Conservation (phyloP, 1,140 invertebrate species). For the Neodiprion lecontei region DNA sequence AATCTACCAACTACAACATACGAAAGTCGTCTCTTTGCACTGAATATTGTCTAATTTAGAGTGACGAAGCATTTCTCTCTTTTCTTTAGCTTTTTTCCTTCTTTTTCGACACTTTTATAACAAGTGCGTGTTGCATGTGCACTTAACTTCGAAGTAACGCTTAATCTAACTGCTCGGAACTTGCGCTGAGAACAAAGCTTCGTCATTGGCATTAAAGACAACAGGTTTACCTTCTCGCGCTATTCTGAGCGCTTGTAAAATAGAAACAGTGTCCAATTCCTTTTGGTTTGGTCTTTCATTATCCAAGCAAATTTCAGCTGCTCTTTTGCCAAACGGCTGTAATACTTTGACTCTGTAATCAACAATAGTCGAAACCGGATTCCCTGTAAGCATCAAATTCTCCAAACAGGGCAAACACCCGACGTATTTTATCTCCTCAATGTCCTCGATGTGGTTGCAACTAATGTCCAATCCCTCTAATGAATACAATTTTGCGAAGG, state of each 20-base stretch:
- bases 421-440: slow-evolving; percentile 83
- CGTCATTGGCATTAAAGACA: slow-evolving; percentile 50
- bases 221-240: slow-evolving; percentile 68
- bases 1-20: too few species aligned
- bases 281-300: slow-evolving; percentile 85
- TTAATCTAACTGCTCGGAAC: slow-evolving; percentile 45
- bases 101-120: too few species aligned
- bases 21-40: too few species aligned
- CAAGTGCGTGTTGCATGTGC: too few species aligned
- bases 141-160: not conserved
- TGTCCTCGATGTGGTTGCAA: slow-evolving; percentile 81
- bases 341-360: slow-evolving; percentile 93
- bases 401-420: slow-evolving; percentile 86
- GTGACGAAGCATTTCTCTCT: not conserved
- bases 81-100: not conserved
- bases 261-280: slow-evolving; percentile 89
- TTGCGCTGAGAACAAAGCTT: slow-evolving; percentile 55
- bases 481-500: slow-evolving; percentile 85
- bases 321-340: slow-evolving; percentile 80
- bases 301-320: slow-evolving; percentile 81
- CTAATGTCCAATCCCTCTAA: slow-evolving; percentile 86
- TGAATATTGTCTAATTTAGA: not conserved
- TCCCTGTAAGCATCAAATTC: slow-evolving; percentile 83
- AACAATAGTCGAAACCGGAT: slow-evolving; percentile 84
- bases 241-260: slow-evolving; percentile 84